These are phyloP conservation scores for Stenichneumon culpator DNA, from an alignment of 2,888 invertebrate genomes.

Conservation along the genomic window DNA sequence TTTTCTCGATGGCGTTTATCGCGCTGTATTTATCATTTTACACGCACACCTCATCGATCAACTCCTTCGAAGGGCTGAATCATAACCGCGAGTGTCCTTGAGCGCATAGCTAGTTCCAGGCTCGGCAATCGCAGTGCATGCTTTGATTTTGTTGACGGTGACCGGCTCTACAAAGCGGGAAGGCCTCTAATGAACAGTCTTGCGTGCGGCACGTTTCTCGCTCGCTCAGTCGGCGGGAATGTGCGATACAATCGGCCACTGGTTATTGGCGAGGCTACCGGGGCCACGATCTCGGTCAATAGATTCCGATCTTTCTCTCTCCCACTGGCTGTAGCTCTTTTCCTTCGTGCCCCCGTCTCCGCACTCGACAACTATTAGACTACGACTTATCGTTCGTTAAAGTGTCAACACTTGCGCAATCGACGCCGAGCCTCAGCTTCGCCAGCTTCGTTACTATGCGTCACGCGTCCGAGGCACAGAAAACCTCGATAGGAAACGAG, in stretches of 20 bases:
- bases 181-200: constrained; percentile 18
- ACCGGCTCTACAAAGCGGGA: constrained; percentile 41
- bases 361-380: constrained; percentile 27
- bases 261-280: constrained; percentile 55
- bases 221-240: constrained; percentile 54
- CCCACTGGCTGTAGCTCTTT: constrained; percentile 16
- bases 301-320: constrained; percentile 61
- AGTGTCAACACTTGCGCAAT: constrained; percentile 66
- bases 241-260: constrained; percentile 56
- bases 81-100: constrained; percentile 79
- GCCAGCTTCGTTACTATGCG: constrained; percentile 65
- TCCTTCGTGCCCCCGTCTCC: constrained; percentile 29
- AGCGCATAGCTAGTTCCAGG: constrained; percentile 68
- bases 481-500: constrained; percentile 54
- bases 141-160: constrained; percentile 46
- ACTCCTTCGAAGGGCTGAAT: constrained; percentile 69
- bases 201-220: constrained; percentile 22
- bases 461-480: constrained; percentile 60
- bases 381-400: constrained; percentile 54
- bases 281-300: constrained; percentile 81
- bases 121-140: constrained; percentile 18
- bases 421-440: constrained; percentile 42
- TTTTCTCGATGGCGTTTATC: background rate
- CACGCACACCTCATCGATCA: constrained; percentile 23
- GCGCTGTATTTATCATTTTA: background rate